Base-by-base conservation (phyloP, 2,113 vertebrate genomes). In the Hemiprocne comata region DNA sequence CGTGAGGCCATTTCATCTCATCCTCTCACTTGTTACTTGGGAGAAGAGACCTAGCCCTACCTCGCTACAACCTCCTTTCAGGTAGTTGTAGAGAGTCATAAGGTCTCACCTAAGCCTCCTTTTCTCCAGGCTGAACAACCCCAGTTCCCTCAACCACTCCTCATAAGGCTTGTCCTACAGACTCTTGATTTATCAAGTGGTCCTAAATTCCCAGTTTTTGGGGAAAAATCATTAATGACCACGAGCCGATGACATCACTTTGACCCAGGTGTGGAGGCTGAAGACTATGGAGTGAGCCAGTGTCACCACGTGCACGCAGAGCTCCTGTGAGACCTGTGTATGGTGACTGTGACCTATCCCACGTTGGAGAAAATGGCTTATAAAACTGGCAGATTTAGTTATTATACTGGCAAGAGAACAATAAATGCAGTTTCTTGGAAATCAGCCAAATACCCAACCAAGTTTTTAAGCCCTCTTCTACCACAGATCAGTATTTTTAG, bases 241-340 rank as follows among this genome's bases (percentile, higher is more conserved):
- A 10, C 0, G 0, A 81, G 25, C 13, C 0, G 3, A 17, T 29
- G 65, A 36, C 24, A 53, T 74, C 4, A 5, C 48, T 62, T 89
- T 42, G 33, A 64, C 13, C 34, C 34, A 51, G 28, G 11, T 1
- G 0, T 31, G 31, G 42, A 78, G 61, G 10, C 61, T 40, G 34
- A 75, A 34, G 55, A 16, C 66, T 69, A 25, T 34, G 57, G 53
- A 42, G 15, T 21, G 50, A 69, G 17, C n/a, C 65, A n/a, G 13
- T 24, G 64, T 23, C 64, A 66, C 28, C 36, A 5, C 1, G 19
- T 57, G 54, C 24, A 40, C 0, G 1, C 75, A 76, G n/a, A 58
- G 14, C 44, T 79, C 33, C 76, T 42, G 8, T 31, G 36, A 34
- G 46, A 48, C 31, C 44, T 24, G 31, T 21, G 53, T 61, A 23